Base-by-base conservation (phyloP, 1,140 invertebrate genomes). In the Formica exsecta region DNA sequence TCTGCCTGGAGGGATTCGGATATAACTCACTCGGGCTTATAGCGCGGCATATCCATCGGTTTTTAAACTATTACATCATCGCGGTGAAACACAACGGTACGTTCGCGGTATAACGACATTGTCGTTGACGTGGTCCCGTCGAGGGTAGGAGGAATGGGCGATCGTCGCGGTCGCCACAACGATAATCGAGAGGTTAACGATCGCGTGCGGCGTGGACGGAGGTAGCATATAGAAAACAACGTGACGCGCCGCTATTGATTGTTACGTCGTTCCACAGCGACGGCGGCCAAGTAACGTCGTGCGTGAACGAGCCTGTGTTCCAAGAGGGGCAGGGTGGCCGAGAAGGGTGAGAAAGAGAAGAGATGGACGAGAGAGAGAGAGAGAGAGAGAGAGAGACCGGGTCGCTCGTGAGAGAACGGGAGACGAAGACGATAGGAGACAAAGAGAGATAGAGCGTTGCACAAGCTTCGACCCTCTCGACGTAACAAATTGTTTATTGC, bases 401-500 rank as follows among this genome's bases (percentile, higher is more conserved):
- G 25, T 0, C 38, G 22, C 65, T 48, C 6, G 64, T 57, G 73
- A 41, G 85, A 59, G 54, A 59, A 29, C 36, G 41, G 19, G 71
- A 54, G 59, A 79, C 80, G 71, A 86, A 90, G 86, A 87, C 38
- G 83, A 41, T 1, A 59, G 41, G 65, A 85, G 70, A 86, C 41
- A 44, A 11, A 48, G 77, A 86, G 64, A 89, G 76, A 88, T 59
- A 16, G 44, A 48, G 75, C n/a, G 83, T 38, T 85, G 68, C 77
- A 51, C 48, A 59, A 54, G 64, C 71, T 38, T 70, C 86, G 86
- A 90, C 89, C 89, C 89, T 90, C 73, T 86, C 73, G 75, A 70
- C 70, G 88, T 90, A 93, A 92, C 92, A 92, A 93, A 93, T 93
- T 93, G 92, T 91, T 93, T 93, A 93, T 93, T 87, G 88, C 92